These are phyloP conservation scores for Asbolus verrucosus DNA, from an alignment of 1,140 invertebrate genomes.

Conservation along the genomic window DNA sequence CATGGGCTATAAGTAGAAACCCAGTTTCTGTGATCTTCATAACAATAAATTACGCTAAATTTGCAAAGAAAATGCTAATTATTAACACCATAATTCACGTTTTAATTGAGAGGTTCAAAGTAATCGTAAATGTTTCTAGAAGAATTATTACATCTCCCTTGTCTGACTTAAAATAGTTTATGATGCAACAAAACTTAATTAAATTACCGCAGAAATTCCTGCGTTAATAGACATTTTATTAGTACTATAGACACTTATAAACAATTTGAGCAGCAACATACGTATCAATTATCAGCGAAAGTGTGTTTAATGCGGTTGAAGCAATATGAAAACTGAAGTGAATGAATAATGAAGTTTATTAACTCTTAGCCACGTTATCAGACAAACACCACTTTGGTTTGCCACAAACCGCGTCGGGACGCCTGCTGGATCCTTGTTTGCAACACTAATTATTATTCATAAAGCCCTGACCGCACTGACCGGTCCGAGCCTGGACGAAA, in stretches of 20 bases:
- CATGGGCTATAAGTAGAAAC: conserved; percentile 43
- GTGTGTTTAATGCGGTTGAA: neutral
- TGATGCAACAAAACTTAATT: conserved; percentile 41
- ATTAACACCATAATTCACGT: conserved; percentile 54
- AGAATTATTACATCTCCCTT: conserved; percentile 40
- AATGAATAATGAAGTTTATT: conserved; percentile 16
- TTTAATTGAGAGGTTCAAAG: conserved; percentile 57
- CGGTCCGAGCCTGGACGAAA: conserved; percentile 57
- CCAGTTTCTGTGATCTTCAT: conserved; percentile 54
- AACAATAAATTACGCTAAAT: conserved; percentile 50
- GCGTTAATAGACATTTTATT: conserved; percentile 31
- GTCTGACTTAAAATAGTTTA: conserved; percentile 47
- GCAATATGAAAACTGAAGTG: neutral
- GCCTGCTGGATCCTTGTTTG: conserved; percentile 61
- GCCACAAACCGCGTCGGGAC: conserved; percentile 51
- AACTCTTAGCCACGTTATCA: conserved; percentile 26
- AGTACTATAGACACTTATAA: conserved; percentile 13
- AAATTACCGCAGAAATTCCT: conserved; percentile 37
- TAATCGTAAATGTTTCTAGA: conserved; percentile 53
- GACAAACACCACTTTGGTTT: conserved; percentile 41
- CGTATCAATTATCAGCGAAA: neutral
- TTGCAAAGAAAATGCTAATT: conserved; percentile 51
- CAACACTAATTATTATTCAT: conserved; percentile 64
- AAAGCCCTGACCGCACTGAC: conserved; percentile 59
- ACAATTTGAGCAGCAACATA: conserved; percentile 17